Conservation (phyloP, 2,797 vertebrate genomes). For the Epinephelus malabaricus region DNA sequence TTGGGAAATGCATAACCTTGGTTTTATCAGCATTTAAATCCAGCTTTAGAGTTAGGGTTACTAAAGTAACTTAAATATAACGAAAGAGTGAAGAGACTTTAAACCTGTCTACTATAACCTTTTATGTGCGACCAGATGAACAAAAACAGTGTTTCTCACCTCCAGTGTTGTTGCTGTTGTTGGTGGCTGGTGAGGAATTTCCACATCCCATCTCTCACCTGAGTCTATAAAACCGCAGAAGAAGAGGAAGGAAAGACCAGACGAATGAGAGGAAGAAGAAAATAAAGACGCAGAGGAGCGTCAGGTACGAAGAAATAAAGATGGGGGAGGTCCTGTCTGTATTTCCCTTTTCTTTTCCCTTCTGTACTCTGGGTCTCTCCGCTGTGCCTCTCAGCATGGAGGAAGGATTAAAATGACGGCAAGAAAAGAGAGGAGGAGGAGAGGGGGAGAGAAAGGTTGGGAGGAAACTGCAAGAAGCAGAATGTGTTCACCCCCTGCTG, state of each 20-base stretch:
- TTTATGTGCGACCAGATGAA: background rate
- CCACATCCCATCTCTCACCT: constrained; percentile 83
- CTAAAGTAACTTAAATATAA: background rate
- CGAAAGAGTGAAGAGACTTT: background rate
- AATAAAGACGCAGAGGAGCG: no score
- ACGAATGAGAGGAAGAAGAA: background rate
- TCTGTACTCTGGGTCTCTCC: background rate
- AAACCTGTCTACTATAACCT: background rate
- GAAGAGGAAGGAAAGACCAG: background rate
- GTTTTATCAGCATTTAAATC: no score
- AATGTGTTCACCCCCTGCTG: constrained; percentile 48
- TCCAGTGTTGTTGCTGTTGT: constrained; percentile 53
- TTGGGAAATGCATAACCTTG: no score
- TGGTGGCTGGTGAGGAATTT: constrained; percentile 74
- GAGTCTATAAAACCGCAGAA: constrained; percentile 9
- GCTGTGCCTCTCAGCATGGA: constrained; percentile 24
- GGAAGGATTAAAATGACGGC: constrained; percentile 35
- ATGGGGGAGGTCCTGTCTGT: background rate
- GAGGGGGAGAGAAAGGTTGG: background rate
- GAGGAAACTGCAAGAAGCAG: background rate
- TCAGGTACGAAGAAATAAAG: background rate
- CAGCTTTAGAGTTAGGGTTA: no score
- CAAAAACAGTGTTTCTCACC: constrained; percentile 51
- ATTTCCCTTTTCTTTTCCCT: background rate
- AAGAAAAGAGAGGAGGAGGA: constrained; percentile 15